Base-by-base conservation (phyloP, 2,797 vertebrate genomes). In the Oophaga sylvatica region DNA sequence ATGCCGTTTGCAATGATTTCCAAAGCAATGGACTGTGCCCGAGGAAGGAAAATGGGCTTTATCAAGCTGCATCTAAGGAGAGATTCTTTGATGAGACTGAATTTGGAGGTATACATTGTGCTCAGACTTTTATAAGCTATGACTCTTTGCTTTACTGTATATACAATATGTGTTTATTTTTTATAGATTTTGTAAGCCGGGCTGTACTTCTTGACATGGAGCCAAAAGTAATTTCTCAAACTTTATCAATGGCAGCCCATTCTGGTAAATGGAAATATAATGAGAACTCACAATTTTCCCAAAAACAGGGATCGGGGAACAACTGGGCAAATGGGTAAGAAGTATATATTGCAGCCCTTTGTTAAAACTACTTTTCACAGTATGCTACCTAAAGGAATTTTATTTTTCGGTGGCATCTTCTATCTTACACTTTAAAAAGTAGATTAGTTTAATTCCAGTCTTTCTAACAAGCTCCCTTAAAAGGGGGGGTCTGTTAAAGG, bases 301-400 rank as follows among this genome's bases (percentile, higher is more conserved):
- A 99, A 92, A 98, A 97, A 90, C 97, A 98, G 91, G 98, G 98
- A 29, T 99, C 96, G 57, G 98, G 98, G 90, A 99, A 99, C 94
- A 99, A 99, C 95, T 99, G 98, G 98, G 98, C 98, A 1, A 98
- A 96, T 22, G 98, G 98, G 98, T 99, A 94, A 92, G 96, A 2
- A 59, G 15, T 57, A 41, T 29, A 31, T 53, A 83, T 35, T 75
- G 17, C 8, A 16, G 31, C 31, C 10, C 3, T 71, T 35, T 1
- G 29, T 15, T 71, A 17, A 71, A 35, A 71, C 1, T 17, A 19
- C 6, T 29, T 13, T 16, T 5, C 13, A 5, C 16, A 15, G 26
- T 5, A 31, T 31, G 26, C 13, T 3, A 15, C 65, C 26, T 13
- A 26, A 26, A 26, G 26, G 26, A 26, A 26, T 26, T 26, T 26